Conservation (phyloP, 2,888 invertebrate species). For the Parnassius smintheus region DNA sequence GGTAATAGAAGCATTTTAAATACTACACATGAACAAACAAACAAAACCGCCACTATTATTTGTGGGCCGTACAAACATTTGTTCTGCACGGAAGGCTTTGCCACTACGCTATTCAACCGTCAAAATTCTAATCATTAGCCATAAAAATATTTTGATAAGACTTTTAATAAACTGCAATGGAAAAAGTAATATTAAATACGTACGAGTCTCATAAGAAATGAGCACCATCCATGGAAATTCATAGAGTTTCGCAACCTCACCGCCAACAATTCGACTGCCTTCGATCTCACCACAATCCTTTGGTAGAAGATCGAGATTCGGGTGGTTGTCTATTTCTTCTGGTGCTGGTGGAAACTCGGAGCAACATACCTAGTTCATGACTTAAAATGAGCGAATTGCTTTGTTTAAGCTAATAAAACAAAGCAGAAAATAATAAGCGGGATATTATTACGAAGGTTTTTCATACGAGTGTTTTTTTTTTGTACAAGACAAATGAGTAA, state of each 20-base stretch:
- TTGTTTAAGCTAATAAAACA: too few species aligned
- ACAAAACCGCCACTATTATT: too few species aligned
- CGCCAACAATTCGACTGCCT: constrained; percentile 75
- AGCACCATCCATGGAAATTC: constrained; percentile 86
- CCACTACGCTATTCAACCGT: too few species aligned
- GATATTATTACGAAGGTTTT: too few species aligned
- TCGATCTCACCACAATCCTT: constrained; percentile 69
- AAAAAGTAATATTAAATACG: not conserved
- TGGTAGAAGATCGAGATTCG: constrained; percentile 35
- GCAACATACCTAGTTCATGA: constrained; percentile 15
- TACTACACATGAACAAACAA: too few species aligned
- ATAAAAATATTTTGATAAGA: not conserved
- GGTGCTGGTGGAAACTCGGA: constrained; percentile 11
- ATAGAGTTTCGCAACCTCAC: constrained; percentile 69
- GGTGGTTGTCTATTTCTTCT: constrained; percentile 45
- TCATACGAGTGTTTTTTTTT: too few species aligned
- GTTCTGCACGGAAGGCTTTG: too few species aligned
- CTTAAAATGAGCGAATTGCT: not conserved
- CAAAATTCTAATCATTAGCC: too few species aligned
- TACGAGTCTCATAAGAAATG: constrained; percentile 40
- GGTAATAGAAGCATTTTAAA: too few species aligned
- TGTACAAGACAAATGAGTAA: too few species aligned
- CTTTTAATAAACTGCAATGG: not conserved
- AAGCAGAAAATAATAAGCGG: not conserved
- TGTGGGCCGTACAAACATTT: too few species aligned